Evolutionary conservation across 1,140 invertebrate species (phyloP).

Genomic region (Drosophila guanche): DNA sequence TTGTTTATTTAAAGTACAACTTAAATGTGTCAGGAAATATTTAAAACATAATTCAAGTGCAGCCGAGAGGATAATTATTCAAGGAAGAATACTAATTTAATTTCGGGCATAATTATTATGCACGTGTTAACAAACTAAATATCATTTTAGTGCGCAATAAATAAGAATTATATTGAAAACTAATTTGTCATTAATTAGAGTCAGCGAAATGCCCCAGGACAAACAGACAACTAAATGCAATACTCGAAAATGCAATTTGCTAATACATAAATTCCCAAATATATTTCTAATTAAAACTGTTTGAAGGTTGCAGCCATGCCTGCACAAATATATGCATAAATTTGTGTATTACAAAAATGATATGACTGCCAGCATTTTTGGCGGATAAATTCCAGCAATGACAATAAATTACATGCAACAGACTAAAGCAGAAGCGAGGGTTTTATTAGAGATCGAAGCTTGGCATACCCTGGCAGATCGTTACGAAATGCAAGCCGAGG

Average conservation of each 20-base stretch:
- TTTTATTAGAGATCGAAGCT: neutral
- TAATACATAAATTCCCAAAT: constrained; percentile 35
- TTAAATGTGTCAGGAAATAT: constrained; percentile 5
- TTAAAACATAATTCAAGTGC: constrained; percentile 18
- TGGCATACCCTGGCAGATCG: no score
- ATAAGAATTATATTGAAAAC: constrained; percentile 19
- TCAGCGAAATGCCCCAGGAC: constrained; percentile 12
- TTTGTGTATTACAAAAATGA: constrained; percentile 18
- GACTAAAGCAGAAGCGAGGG: no score
- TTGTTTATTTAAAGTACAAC: constrained; percentile 13
- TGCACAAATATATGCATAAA: neutral
- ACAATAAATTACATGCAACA: constrained; percentile 39
- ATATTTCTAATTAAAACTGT: constrained; percentile 47
- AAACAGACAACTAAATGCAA: constrained; percentile 44
- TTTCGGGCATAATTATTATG: constrained; percentile 32
- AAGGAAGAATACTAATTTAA: constrained; percentile 12
- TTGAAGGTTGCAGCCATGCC: constrained; percentile 23
- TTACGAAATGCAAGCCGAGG: no score
- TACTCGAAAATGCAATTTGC: constrained; percentile 42
- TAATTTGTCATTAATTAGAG: constrained; percentile 40
- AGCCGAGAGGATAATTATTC: constrained; percentile 22
- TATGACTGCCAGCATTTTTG: constrained; percentile 1
- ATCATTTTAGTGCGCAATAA: constrained; percentile 17
- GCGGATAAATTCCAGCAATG: constrained; percentile 15
- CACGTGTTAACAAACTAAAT: constrained; percentile 48